phyloP scores from a whole-genome alignment of 2,113 vertebrate species.

The Sclerurus mexicanus region DNA sequence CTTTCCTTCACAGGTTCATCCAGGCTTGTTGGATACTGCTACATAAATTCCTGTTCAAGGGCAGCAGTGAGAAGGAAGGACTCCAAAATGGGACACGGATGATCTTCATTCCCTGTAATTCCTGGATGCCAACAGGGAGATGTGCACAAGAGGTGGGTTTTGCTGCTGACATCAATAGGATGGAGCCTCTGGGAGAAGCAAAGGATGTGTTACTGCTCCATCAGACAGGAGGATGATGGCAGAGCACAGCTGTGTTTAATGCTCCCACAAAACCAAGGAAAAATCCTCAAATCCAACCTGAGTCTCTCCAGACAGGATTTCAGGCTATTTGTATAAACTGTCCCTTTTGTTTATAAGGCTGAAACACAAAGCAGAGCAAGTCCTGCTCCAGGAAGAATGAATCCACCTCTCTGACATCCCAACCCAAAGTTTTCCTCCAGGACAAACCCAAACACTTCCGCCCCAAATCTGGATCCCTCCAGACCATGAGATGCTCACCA shows the following conservation, averaged over 20 bases:
- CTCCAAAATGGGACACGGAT: neutral
- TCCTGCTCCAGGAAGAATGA: neutral
- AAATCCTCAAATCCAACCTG: neutral
- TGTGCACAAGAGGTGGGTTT: neutral
- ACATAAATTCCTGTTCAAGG: neutral
- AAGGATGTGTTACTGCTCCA: neutral
- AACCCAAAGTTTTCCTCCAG: neutral
- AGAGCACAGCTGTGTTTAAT: neutral
- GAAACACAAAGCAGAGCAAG: neutral
- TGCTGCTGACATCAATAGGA: neutral
- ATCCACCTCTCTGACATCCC: neutral
- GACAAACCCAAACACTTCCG: neutral
- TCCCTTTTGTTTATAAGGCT: neutral
- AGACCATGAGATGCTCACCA: neutral
- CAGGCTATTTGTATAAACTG: neutral
- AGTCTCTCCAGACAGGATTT: neutral
- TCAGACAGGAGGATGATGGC: neutral
- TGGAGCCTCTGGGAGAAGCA: neutral
- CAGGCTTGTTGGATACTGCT: neutral
- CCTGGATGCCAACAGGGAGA: neutral
- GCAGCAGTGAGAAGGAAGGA: neutral
- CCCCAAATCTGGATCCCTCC: fast-evolving
- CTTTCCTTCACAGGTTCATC: neutral
- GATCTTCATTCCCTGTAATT: neutral
- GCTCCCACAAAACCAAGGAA: neutral